phyloP scores from a whole-genome alignment of 1,140 invertebrate species.

The Tetramorium parvispinum region DNA sequence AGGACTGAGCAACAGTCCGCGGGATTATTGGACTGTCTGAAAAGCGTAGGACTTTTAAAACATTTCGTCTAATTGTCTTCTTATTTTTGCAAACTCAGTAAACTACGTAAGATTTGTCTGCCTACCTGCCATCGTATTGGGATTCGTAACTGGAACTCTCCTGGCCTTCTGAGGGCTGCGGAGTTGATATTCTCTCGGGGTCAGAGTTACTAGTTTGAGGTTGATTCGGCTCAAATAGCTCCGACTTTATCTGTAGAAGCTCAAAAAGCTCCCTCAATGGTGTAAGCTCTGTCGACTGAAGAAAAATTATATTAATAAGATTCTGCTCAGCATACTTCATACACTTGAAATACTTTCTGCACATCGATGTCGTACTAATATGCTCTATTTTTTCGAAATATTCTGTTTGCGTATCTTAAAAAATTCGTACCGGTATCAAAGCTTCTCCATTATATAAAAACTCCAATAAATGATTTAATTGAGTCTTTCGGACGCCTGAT shows the following conservation, averaged over 20 bases:
- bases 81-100: not conserved
- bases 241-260: slow-evolving; percentile 93
- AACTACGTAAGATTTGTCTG: not conserved
- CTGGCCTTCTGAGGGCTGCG: slow-evolving; percentile 86
- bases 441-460: slow-evolving; percentile 94
- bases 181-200: slow-evolving; percentile 83
- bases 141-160: slow-evolving; percentile 88
- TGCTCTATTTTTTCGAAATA: not conserved
- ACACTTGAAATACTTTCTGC: not conserved
- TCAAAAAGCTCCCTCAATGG: slow-evolving; percentile 93
- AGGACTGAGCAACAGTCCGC: slow-evolving; percentile 85
- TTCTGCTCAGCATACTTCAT: not conserved
- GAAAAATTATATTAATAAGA: not conserved
- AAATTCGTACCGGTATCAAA: slow-evolving; percentile 89
- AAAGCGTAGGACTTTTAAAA: slow-evolving; percentile 6
- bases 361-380: not conserved
- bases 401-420: not conserved
- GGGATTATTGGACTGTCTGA: slow-evolving; percentile 83
- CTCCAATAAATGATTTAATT: slow-evolving; percentile 92
- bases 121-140: slow-evolving; percentile 88
- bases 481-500: slow-evolving; percentile 91
- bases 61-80: not conserved
- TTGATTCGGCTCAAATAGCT: slow-evolving; percentile 86
- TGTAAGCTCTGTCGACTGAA: slow-evolving; percentile 91
- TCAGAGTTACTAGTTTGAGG: slow-evolving; percentile 82